Conservation (phyloP, 2,888 invertebrate genomes). For the Andrena marginata region DNA sequence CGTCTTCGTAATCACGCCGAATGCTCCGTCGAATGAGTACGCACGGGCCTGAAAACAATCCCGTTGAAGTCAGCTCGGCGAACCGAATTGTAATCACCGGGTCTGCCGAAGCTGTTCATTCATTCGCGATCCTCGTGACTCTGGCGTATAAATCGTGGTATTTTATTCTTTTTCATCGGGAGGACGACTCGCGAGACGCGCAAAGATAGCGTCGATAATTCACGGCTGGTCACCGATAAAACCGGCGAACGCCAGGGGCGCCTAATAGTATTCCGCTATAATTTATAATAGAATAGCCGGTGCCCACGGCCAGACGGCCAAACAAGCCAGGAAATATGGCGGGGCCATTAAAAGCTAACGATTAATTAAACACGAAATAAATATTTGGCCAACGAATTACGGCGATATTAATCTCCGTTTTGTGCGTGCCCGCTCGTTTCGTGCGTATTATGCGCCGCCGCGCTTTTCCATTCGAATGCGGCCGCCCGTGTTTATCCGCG, state of each 20-base stretch:
- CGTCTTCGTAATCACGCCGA: no score
- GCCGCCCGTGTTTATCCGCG: slow-evolving; percentile 39
- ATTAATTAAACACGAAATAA: slow-evolving; percentile 83
- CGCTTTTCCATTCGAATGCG: slow-evolving; percentile 17
- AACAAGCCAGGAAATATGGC: slow-evolving; percentile 78
- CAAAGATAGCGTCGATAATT: slow-evolving; percentile 68
- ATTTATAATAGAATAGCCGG: slow-evolving; percentile 75
- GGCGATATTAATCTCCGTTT: slow-evolving; percentile 82
- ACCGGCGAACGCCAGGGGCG: slow-evolving; percentile 67
- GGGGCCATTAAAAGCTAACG: slow-evolving; percentile 81
- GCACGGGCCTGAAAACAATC: no score
- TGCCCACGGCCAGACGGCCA: slow-evolving; percentile 54
- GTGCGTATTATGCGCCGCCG: slow-evolving; percentile 51
- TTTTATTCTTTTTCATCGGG: slow-evolving; percentile 27
- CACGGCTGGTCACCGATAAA: slow-evolving; percentile 72
- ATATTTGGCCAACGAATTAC: slow-evolving; percentile 82
- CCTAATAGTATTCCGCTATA: slow-evolving; percentile 73
- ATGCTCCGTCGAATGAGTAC: no score
- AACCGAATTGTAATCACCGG: no score
- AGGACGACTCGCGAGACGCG: slow-evolving; percentile 41
- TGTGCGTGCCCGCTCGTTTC: slow-evolving; percentile 69
- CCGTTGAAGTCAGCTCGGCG: no score
- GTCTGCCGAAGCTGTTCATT: neutral
- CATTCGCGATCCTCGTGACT: neutral
- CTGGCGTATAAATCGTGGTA: slow-evolving; percentile 26